A percentile compares a stretch with the other conserved stretches of the same genome.
Conservation (phyloP, 2,888 invertebrate genomes). For the Cataglyphis albicans region DNA sequence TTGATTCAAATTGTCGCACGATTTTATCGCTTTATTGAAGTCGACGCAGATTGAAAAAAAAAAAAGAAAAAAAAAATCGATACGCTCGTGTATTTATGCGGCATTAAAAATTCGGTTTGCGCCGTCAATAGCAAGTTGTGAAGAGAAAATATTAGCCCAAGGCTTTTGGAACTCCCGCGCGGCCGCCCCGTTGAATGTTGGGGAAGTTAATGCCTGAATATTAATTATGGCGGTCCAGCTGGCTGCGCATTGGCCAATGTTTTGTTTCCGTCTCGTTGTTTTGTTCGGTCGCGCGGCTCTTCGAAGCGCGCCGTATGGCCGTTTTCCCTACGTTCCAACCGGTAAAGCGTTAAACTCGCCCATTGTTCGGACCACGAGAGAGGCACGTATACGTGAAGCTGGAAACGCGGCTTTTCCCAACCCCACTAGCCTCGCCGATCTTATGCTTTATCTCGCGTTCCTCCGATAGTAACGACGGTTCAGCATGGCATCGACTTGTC, state of each 20-base stretch:
- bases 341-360: constrained; percentile 60
- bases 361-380: constrained; percentile 54
- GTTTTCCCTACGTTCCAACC: constrained; percentile 54
- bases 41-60: neutral
- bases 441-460: constrained; percentile 37
- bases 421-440: constrained; percentile 34
- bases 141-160: constrained; percentile 54
- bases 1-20: neutral
- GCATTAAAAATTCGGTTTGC: constrained; percentile 45
- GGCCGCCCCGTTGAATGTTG: constrained; percentile 46
- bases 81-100: constrained; percentile 8
- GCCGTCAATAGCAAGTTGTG: constrained; percentile 47
- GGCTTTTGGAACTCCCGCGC: constrained; percentile 41
- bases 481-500: constrained; percentile 47
- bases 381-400: constrained; percentile 41
- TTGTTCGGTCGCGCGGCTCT: constrained; percentile 62
- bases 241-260: constrained; percentile 68
- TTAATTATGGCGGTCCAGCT: constrained; percentile 78
- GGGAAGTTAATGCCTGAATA: constrained; percentile 80
- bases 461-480: constrained; percentile 33
- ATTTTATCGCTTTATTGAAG: neutral
- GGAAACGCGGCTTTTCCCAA: constrained; percentile 53
- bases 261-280: constrained; percentile 74
- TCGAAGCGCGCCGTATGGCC: constrained; percentile 38
- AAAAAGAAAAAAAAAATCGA: constrained; percentile 23